Conservation (phyloP, 2,888 invertebrate species). For the Dyspetes luteomarginatus region DNA sequence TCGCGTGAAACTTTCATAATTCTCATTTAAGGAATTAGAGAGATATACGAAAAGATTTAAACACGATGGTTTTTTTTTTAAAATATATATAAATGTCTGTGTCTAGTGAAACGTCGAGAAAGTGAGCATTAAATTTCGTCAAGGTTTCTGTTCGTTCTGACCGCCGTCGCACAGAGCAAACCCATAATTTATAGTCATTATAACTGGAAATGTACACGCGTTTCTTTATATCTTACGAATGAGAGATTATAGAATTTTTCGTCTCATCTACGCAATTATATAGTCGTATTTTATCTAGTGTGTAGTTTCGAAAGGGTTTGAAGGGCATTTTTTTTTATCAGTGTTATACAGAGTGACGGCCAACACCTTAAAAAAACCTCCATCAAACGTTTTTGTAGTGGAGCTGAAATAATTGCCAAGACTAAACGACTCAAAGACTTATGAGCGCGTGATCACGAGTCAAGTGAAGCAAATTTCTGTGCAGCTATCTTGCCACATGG, state of each 20-base stretch:
- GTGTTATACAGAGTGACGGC: constrained; percentile 3
- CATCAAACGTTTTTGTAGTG: constrained; percentile 47
- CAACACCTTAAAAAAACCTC: constrained; percentile 11
- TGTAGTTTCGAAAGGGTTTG: constrained; percentile 67
- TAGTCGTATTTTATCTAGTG: constrained; percentile 51
- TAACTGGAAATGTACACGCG: constrained; percentile 72
- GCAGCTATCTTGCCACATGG: neutral
- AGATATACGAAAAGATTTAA: neutral
- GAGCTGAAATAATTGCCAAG: constrained; percentile 24
- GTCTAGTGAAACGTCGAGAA: constrained; percentile 32
- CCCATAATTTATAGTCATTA: constrained; percentile 78
- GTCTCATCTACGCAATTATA: constrained; percentile 26
- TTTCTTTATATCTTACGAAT: constrained; percentile 69
- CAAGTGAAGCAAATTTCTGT: constrained; percentile 17
- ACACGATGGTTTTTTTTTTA: neutral
- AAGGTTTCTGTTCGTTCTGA: constrained; percentile 68
- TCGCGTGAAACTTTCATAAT: constrained; percentile 11
- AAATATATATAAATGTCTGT: neutral
- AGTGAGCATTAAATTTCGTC: constrained; percentile 61
- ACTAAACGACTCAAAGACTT: constrained; percentile 36
- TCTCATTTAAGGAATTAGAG: constrained; percentile 18
- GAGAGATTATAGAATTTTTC: constrained; percentile 72
- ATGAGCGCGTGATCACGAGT: constrained; percentile 17
- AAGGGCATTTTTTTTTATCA: constrained; percentile 56
- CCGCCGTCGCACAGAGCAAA: constrained; percentile 69